These are phyloP conservation scores for Formicarius rufipectus DNA, from an alignment of 2,113 vertebrate species.

Conservation along the genomic window DNA sequence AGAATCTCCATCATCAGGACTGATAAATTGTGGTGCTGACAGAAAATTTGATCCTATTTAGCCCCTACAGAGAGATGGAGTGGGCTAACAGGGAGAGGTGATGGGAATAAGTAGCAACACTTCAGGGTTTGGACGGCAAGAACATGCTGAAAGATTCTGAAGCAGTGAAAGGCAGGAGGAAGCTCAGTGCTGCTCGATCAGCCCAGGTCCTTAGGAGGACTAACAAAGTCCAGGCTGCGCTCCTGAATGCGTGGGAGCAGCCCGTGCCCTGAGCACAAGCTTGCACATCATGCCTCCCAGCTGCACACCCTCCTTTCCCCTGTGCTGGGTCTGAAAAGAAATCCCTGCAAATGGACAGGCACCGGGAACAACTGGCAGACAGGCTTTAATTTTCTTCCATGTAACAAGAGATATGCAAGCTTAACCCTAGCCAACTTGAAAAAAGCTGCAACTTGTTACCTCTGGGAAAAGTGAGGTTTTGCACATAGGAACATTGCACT, in stretches of 20 bases:
- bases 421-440: neutral
- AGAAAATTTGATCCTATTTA: neutral
- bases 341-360: neutral
- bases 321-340: neutral
- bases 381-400: neutral
- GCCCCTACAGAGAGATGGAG: neutral
- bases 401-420: neutral
- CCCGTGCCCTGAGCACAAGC: fast-evolving
- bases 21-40: neutral
- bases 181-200: neutral
- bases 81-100: neutral
- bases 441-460: neutral
- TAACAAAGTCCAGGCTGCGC: neutral
- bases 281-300: neutral
- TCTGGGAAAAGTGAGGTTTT: neutral
- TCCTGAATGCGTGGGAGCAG: neutral
- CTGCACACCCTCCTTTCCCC: neutral
- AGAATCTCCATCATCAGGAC: neutral
- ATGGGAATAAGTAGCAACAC: neutral
- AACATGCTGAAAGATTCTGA: neutral
- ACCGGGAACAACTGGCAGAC: neutral
- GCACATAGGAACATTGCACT: neutral
- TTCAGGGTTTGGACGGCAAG: neutral
- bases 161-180: neutral
- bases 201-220: neutral